These are phyloP conservation scores for Simalia tracyae DNA, from an alignment of 2,797 vertebrate genomes.

Conservation along the genomic window DNA sequence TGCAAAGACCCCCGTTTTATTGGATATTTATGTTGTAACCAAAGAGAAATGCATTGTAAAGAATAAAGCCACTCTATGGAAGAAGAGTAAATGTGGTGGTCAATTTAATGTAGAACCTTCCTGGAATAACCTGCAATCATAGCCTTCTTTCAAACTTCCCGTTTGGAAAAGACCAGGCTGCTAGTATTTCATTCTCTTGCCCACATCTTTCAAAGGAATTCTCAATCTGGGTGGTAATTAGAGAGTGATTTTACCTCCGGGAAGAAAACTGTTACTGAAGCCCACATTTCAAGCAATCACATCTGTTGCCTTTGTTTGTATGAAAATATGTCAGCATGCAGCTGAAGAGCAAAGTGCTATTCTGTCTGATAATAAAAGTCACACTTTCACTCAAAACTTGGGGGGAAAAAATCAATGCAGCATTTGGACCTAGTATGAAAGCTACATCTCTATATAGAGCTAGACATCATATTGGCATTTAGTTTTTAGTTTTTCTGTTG, in stretches of 20 bases:
- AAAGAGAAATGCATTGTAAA: background rate
- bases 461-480: background rate
- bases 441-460: background rate
- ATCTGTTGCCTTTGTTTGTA: constrained; percentile 10
- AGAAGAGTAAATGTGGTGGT: background rate
- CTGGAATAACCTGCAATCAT: constrained; percentile 23
- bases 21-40: constrained; percentile 7
- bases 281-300: constrained; percentile 7
- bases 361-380: background rate
- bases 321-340: background rate
- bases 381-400: background rate
- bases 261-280: background rate
- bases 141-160: constrained; percentile 10
- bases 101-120: constrained; percentile 14
- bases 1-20: background rate
- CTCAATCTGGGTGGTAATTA: constrained; percentile 18
- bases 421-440: background rate
- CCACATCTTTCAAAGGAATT: constrained; percentile 14
- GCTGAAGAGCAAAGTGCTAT: background rate
- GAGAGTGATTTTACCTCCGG: constrained; percentile 6
- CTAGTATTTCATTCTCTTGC: constrained; percentile 11
- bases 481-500: background rate
- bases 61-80: background rate
- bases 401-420: background rate
- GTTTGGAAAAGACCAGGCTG: constrained; percentile 6